Base-by-base conservation (phyloP, 2,888 invertebrate genomes). In the Amphipoea lucens region DNA sequence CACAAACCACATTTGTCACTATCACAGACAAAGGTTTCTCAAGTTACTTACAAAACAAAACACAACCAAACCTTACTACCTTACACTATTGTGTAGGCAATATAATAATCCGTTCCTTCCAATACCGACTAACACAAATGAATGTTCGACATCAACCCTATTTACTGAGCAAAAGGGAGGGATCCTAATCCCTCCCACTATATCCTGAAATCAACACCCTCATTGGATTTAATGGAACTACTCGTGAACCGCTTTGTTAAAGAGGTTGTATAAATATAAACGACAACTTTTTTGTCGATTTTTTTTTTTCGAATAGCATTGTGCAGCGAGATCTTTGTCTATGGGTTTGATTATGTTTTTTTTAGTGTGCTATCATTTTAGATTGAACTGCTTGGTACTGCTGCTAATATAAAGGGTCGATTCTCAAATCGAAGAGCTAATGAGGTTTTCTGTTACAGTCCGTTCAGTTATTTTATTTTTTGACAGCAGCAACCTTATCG, bases 141-240 rank as follows among this genome's bases (percentile, higher is more conserved):
- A 84, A 88, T 87, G 87, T 88, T 88, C 82, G 79, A 90, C 82
- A 78, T 74, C 75, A 82, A 76, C 74, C 70, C 83, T 89, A 87
- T 90, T 89, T 89, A 89, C 87, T 79, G 70, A 82, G 82, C 40
- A 82, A 82, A 82, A 77, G 81, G 79, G 66, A 78, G 78, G 74
- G 69, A 72, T 72, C 80, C 51, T 82, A 81, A 87, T 85, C 71
- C 83, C 65, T 76, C 69, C 74, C 74, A 79, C 82, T 83, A 78
- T 86, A 78, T 84, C 76, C 82, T 81, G 81, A 78, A 86, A 89
- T 86, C 86, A 85, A 87, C 85, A 88, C 87, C 85, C 82, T 74
- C 79, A 84, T 87, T 83, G 78, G 79, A 82, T 85, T 85, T 85
- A 87, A 88, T 88, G 75, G 85, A 81, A 82, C 82, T 83, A 80